Base-by-base conservation (phyloP, 1,140 invertebrate genomes). In the Heliconius congener region DNA sequence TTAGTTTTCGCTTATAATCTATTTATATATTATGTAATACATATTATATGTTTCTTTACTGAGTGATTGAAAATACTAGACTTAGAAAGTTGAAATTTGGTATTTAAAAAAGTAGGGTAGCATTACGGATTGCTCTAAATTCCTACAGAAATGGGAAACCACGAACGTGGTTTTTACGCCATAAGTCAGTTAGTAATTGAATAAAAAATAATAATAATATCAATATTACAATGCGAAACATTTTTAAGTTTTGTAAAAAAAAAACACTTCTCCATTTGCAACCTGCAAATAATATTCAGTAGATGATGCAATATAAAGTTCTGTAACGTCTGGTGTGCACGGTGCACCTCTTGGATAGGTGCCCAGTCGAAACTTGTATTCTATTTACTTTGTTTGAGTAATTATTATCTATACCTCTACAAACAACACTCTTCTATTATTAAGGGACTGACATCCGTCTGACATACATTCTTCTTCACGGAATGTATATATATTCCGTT, bases 271-370 rank as follows among this genome's bases (percentile, higher is more conserved):
- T 60, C 3, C 13, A 66, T 11, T 66, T 66, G 60, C 60, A 66
- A 66, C 11, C 27, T 66, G 72, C 57, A 66, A 13, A 16, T 11
- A 66, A 66, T 30, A 23, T 66, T 9, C 9, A 18, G 13, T 66
- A 66, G 60, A 66, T 66, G 60, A 66, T 30, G 27, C 60, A 66
- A 66, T 66, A 66, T 30, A 66, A 66, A 66, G 27, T 66, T 66
- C 23, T 27, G 60, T 30, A 66, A 66, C 60, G 30, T 66, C 60
- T 66, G 60, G 27, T 16, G 60, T 30, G 27, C 27, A 3, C 13
- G 1, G 60, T 30, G 60, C 27, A 16, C 60, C 60, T 66, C 60
- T 66, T 30, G 60, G 60, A 30, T 30, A 11, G 60, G 4, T 30
- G 60, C 60, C 55, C 8, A 16, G 23, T 66, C 0, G 11, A 30